Percentiles rank a stretch among this genome's conserved stretches.
These are phyloP conservation scores for Plusia festucae DNA, from an alignment of 2,888 invertebrate genomes.

Conservation along the genomic window DNA sequence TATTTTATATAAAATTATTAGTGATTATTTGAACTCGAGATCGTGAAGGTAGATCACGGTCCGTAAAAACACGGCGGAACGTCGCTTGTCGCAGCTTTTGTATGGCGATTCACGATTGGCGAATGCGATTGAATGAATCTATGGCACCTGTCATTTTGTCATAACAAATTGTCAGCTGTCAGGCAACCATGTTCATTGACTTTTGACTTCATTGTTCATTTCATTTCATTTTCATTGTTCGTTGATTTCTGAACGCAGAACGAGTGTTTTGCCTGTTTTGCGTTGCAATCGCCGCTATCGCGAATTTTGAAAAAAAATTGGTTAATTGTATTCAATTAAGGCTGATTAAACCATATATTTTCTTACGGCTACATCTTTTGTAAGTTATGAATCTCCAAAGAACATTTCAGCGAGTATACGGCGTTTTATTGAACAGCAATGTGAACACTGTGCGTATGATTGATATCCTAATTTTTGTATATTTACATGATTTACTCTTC, in stretches of 20 bases:
- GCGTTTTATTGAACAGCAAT: conserved; percentile 62
- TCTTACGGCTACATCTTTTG: background rate
- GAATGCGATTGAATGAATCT: background rate
- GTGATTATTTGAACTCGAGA: background rate
- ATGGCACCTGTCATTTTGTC: no score
- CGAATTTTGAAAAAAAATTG: conserved; percentile 36
- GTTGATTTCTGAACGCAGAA: conserved; percentile 39
- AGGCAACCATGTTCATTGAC: no score
- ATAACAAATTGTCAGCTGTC: no score
- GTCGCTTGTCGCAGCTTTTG: background rate
- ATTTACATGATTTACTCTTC: background rate
- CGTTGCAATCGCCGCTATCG: conserved; percentile 9
- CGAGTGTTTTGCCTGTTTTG: no score
- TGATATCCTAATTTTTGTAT: conserved; percentile 27
- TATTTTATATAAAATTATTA: background rate
- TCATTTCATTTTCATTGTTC: conserved; percentile 11
- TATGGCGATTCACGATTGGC: background rate
- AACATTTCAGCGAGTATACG: conserved; percentile 66
- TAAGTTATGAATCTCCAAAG: conserved; percentile 71
- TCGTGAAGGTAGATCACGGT: no score
- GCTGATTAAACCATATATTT: conserved; percentile 12
- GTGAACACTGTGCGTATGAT: conserved; percentile 66
- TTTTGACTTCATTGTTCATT: conserved; percentile 9
- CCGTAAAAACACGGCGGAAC: no score
- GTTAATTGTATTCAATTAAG: background rate